Base-by-base conservation (phyloP, 2,888 invertebrate species). In the Syritta pipiens region DNA sequence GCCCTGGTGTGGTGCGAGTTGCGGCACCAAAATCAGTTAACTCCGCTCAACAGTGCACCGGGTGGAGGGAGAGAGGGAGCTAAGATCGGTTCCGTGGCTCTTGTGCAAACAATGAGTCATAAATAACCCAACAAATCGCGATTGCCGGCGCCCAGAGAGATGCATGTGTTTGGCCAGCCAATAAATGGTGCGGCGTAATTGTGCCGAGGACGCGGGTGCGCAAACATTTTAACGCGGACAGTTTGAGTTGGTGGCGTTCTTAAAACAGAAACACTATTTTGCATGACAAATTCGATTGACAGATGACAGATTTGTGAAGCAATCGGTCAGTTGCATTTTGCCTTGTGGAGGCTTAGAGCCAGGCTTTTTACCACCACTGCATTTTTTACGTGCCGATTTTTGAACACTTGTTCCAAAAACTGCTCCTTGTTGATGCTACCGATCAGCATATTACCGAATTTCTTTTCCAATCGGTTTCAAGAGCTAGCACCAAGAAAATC, bases 31-130 rank as follows among this genome's bases (percentile, higher is more conserved):
- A 79, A 79, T 79, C 79, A 74, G 79, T 79, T 79, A 67, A 68
- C 79, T 60, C 20, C 35, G n/a, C n/a, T n/a, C n/a, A n/a, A n/a
- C n/a, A n/a, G n/a, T n/a, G n/a, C 51, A 37, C 55, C 51, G 12
- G n/a, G 42, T 63, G 48, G 46, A 44, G 19, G 19, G 48, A 46
- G 57, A 60, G 79, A 79, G 72, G n/a, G n/a, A n/a, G n/a, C n/a
- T n/a, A n/a, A n/a, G n/a, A n/a, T n/a, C n/a, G 72, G 60, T 49
- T 62, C 55, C 44, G 79, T 74, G 74, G 67, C 62, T 79, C 79
- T 79, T 79, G 79, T 79, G 67, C 79, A 79, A 79, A 79, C 79
- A 79, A 79, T 79, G 74, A 79, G 72, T 74, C 79, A 79, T 79
- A 79, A 79, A 79, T 79, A 67, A 79, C 79, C 79, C 62, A 49